Base-by-base conservation (phyloP, 2,113 vertebrate genomes). In the Manacus vitellinus region DNA sequence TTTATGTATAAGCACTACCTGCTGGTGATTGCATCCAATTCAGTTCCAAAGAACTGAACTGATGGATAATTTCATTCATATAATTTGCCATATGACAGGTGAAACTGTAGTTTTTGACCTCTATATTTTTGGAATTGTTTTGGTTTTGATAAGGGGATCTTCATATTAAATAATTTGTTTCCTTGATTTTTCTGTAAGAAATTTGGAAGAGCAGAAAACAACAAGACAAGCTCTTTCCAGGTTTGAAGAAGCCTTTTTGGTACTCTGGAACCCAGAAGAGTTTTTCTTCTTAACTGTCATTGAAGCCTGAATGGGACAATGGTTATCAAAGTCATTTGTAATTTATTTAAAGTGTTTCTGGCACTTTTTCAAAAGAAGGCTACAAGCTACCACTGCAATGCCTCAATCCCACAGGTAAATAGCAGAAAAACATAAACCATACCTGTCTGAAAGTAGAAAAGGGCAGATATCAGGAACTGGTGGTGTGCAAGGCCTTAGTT, bases 401-500 rank as follows among this genome's bases (percentile, higher is more conserved):
- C 23, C 51, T 67, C 51, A 35, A 14, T 37, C 35, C 27, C 31
- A 41, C 14, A 51, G 22, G 4, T 46, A 59, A 73, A 75, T 6
- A 33, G 20, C 37, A 94, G 16, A 47, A 77, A 79, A 61, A 92
- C 37, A n/a, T 46, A 72, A 91, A 23, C 6, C 59, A 79, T 98
- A 99, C 99, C 99, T 99, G 98, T 99, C 99, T 84, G 99, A 99
- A 88, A 99, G 99, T 41, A 99, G 98, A 92, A 99, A 99, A 12
- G 99, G 99, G 92, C 99, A 99, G 98, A 99, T 98, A 92, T 99
- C 99, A 62, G 99, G 99, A 98, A 99, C 99, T 8, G 99, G 99
- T 37, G 99, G 99, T 27, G 99, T 99, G 12, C 98, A 98, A 35
- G 99, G 98, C 62, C 98, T 98, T 30, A 99, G 98, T 97, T 99